phyloP scores from a whole-genome alignment of 1,140 invertebrate species.

The Megalopta genalis region DNA sequence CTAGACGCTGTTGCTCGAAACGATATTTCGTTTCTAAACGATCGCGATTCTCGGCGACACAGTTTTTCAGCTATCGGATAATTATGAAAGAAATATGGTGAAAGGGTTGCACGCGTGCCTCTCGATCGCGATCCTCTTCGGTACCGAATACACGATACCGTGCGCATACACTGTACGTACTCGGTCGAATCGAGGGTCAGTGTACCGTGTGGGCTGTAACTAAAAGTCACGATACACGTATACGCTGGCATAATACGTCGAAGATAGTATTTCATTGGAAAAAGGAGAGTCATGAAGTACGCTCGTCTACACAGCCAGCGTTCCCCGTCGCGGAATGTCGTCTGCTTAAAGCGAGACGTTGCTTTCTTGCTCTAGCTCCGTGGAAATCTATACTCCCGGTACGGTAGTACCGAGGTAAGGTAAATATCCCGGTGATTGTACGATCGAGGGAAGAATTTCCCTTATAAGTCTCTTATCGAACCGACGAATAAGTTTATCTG shows the following conservation, averaged over 20 bases:
- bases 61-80: too few relatives aligned
- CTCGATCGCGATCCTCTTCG: not conserved
- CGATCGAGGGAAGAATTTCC: too few relatives aligned
- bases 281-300: constrained; percentile 48
- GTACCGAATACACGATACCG: constrained; percentile 55
- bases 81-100: too few relatives aligned
- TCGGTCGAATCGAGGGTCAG: constrained; percentile 59
- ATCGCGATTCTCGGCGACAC: too few relatives aligned
- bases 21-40: too few relatives aligned
- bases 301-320: constrained; percentile 23
- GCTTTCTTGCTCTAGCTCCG: constrained; percentile 13
- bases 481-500: too few relatives aligned
- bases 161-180: constrained; percentile 37
- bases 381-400: not conserved
- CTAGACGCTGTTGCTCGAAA: too few relatives aligned
- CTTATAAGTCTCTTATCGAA: too few relatives aligned
- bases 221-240: constrained; percentile 60
- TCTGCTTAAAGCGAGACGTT: constrained; percentile 17
- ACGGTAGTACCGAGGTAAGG: too few relatives aligned
- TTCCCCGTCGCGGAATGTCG: constrained; percentile 34
- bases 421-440: too few relatives aligned
- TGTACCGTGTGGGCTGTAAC: constrained; percentile 58
- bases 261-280: constrained; percentile 56
- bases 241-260: constrained; percentile 46
- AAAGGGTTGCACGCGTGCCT: too few relatives aligned